These are phyloP conservation scores for Enoplosus armatus DNA, from an alignment of 2,797 vertebrate species.

Conservation along the genomic window DNA sequence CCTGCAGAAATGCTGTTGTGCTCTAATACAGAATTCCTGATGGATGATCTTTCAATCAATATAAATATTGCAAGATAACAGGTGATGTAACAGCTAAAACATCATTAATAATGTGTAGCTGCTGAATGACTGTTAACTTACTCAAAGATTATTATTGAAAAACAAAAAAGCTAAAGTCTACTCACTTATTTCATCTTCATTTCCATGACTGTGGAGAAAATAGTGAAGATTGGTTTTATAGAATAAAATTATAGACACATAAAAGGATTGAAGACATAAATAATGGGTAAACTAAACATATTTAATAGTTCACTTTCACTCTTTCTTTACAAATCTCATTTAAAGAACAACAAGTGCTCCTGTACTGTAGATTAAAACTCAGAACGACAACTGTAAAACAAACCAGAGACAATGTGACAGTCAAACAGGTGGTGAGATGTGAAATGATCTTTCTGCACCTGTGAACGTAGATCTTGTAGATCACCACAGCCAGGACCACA, in stretches of 20 bases:
- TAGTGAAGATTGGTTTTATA: not conserved
- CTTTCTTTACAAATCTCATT: not conserved
- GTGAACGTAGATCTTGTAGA: not conserved
- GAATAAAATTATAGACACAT: not conserved
- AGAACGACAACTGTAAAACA: not conserved
- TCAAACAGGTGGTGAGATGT: not conserved
- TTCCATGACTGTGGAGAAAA: conserved; percentile 16
- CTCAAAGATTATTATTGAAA: not conserved
- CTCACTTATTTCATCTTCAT: not conserved
- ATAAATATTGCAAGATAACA: not conserved
- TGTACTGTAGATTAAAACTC: not conserved
- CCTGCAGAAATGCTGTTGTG: not conserved
- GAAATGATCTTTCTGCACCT: not conserved
- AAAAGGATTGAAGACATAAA: not conserved
- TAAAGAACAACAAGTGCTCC: not conserved
- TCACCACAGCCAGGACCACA: accelerated
- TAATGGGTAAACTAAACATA: not conserved
- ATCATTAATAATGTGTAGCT: not conserved
- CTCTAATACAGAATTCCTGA: not conserved
- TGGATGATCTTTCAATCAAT: not conserved
- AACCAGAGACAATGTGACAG: not conserved
- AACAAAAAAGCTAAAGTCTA: not conserved
- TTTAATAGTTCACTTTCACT: not conserved
- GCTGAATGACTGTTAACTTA: not conserved
- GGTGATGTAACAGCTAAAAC: not conserved